Evolutionary conservation across 2,113 vertebrate genomes (phyloP), one percentile per base, ranked within the genome.

Genomic region (Perca schrenkii): DNA sequence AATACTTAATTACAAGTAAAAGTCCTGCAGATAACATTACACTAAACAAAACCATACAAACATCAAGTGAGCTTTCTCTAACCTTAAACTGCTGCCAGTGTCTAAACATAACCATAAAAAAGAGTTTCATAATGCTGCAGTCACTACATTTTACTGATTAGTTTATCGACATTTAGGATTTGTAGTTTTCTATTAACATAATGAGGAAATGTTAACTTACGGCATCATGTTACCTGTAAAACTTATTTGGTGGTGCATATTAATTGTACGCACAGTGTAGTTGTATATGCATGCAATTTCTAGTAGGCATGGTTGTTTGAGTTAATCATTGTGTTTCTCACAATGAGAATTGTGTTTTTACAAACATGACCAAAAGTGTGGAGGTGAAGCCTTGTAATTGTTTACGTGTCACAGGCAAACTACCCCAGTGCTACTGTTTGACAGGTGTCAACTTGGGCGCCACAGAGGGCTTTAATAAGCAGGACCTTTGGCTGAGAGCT

Each of bases 381-480:
- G 46, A 75, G 67, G 64, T 75, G 76, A 80, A 68, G 40, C 6
- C 3, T 49, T 8, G 6, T 67, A 61, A 66, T 43, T 83, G 60
- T 69, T 52, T 31, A 64, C 43, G 31, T 62, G 79, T 86, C 66
- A 74, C 65, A 83, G 62, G 31, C 22, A 70, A 57, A 73, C 60
- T 49, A 64, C 57, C 67, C 61, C 49, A 5, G 63, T 15, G 19
- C 74, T 82, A 22, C 71, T 64, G 83, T 36, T 36, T 89, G 85
- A 87, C 89, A 85, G 81, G 67, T 84, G 79, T 82, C 83, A 77
- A 4, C 60, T 50, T 25, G 36, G 21, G 56, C 46, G 65, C 66
- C 60, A 21, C 77, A 64, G 58, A 79, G 60, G 54, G 54, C 12
- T 79, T 77, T 73, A 86, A 69, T 60, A 73, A 82, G 58, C 68